Percentiles rank a stretch among this genome's conserved stretches.
These are phyloP conservation scores for Buathra laborator DNA, from an alignment of 2,888 invertebrate species.

Conservation along the genomic window DNA sequence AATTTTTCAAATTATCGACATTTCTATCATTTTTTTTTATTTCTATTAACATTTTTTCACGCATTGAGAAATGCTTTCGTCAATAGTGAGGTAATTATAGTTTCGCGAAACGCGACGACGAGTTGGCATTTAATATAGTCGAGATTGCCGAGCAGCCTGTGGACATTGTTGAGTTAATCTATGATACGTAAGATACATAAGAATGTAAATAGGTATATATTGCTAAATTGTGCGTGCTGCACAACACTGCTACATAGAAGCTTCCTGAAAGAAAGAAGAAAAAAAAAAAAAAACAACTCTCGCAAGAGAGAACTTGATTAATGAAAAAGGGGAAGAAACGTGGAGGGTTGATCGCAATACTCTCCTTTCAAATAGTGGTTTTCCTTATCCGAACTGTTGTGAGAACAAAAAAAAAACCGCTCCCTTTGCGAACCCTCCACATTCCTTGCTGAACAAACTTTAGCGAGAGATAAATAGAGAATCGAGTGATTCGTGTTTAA, in stretches of 20 bases:
- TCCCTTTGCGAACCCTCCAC: slow-evolving; percentile 21
- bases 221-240: slow-evolving; percentile 73
- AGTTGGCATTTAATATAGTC: not conserved
- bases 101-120: not conserved
- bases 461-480: slow-evolving; percentile 46
- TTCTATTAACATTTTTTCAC: not conserved
- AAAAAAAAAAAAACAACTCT: slow-evolving; percentile 71
- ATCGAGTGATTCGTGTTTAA: slow-evolving; percentile 63
- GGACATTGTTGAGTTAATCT: not conserved
- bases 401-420: not conserved
- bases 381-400: not conserved
- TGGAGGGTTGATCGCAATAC: slow-evolving; percentile 40
- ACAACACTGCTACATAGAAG: slow-evolving; percentile 77
- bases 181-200: slow-evolving; percentile 19
- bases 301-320: slow-evolving; percentile 61
- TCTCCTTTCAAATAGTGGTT: not conserved
- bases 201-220: slow-evolving; percentile 34
- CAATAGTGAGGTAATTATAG: not conserved
- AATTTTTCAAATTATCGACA: not conserved
- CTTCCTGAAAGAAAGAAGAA: slow-evolving; percentile 78
- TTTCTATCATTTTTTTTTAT: not conserved
- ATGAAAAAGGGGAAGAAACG: slow-evolving; percentile 50
- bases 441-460: slow-evolving; percentile 52
- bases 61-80: not conserved
- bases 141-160: not conserved